Conservation (phyloP, 1,140 invertebrate genomes). For the Cryptotermes secundus region DNA sequence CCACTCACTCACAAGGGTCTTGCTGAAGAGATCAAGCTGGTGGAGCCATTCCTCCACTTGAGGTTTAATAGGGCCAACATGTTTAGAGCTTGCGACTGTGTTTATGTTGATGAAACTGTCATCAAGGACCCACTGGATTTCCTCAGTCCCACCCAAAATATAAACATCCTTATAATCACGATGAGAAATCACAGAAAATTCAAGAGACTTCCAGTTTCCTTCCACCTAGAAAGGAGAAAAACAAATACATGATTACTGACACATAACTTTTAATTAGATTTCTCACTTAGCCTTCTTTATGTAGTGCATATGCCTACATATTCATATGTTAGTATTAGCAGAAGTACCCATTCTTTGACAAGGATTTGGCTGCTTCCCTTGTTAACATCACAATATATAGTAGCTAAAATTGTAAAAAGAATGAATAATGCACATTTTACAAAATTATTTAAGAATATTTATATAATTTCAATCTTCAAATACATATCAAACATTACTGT, state of each 20-base stretch:
- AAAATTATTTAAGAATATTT: no score
- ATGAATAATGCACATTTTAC: no score
- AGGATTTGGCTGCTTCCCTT: no score
- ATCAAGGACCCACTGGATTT: slow-evolving; percentile 77
- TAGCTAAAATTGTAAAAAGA: no score
- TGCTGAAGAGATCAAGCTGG: slow-evolving; percentile 71
- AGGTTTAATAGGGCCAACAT: slow-evolving; percentile 77
- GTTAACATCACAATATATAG: no score
- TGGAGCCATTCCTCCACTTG: slow-evolving; percentile 78
- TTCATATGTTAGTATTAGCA: no score
- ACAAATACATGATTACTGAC: slow-evolving; percentile 46
- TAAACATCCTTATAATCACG: slow-evolving; percentile 79
- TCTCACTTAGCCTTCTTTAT: no score
- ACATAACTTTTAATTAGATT: slow-evolving; percentile 44
- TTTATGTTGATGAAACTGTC: slow-evolving; percentile 83
- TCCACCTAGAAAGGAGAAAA: slow-evolving; percentile 62
- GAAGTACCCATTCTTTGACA: no score
- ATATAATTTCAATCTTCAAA: no score
- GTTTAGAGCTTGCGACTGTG: slow-evolving; percentile 79
- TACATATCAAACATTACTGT: no score
- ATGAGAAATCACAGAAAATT: slow-evolving; percentile 74
- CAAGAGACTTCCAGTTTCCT: slow-evolving; percentile 74
- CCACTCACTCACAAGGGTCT: slow-evolving; percentile 62
- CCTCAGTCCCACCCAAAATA: slow-evolving; percentile 78
- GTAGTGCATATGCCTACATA: no score